Percentiles rank a stretch among this genome's conserved stretches.
Conservation (phyloP, 2,113 vertebrate genomes). For the Ceratotherium simum region DNA sequence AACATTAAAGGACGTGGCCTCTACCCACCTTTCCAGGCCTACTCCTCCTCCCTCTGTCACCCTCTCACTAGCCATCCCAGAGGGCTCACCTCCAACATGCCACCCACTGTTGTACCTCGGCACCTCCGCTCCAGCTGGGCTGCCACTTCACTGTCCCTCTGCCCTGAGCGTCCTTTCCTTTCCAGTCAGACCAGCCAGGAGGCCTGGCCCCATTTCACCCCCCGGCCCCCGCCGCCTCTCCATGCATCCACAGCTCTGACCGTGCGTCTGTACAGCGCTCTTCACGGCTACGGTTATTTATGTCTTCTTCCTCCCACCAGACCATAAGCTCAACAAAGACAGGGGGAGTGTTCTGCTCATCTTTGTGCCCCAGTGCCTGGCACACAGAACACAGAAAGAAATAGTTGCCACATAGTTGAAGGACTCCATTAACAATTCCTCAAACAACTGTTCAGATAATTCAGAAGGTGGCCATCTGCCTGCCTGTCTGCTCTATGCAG, state of each 20-base stretch:
- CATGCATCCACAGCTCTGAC: too few relatives aligned
- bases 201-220: not conserved
- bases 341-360: not conserved
- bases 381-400: not conserved
- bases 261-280: rapidly evolving
- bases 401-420: not conserved
- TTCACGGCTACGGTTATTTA: rapidly evolving
- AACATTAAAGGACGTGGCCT: not conserved
- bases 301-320: not conserved
- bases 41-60: rapidly evolving
- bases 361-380: not conserved
- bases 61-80: not conserved
- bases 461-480: rapidly evolving
- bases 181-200: not conserved
- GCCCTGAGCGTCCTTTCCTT: not conserved
- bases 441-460: rapidly evolving
- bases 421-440: too few relatives aligned
- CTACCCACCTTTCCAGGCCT: not conserved
- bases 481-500: rapidly evolving
- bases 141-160: not conserved
- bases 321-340: not conserved
- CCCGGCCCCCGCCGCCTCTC: not conserved
- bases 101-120: rapidly evolving
- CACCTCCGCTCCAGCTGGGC: not conserved
- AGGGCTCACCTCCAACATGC: not conserved